Conservation (phyloP, 2,797 vertebrate genomes). For the Ispidina picta region DNA sequence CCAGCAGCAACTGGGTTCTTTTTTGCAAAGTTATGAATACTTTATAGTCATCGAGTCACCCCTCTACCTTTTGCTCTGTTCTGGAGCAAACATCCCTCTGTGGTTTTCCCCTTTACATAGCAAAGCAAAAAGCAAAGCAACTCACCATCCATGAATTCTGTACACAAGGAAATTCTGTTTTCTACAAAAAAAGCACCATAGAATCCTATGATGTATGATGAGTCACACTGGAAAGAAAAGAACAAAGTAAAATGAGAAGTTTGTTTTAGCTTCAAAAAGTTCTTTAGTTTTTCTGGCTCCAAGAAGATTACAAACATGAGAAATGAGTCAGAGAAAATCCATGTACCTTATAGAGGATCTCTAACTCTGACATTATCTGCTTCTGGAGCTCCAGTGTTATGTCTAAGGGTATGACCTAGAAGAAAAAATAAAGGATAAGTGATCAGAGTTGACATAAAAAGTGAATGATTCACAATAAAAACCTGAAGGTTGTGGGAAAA, state of each 20-base stretch:
- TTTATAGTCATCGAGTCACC: background rate
- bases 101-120: background rate
- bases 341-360: constrained; percentile 97
- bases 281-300: too few species aligned
- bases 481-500: background rate
- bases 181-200: constrained; percentile 99
- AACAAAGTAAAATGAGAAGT: constrained; percentile 23
- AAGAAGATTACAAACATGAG: background rate
- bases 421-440: background rate
- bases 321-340: background rate
- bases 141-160: constrained; percentile 99
- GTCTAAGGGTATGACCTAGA: constrained; percentile 95
- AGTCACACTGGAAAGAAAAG: constrained; percentile 89
- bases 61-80: background rate
- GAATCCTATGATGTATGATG: constrained; percentile 98
- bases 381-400: constrained; percentile 98
- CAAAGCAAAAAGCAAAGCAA: constrained; percentile 35
- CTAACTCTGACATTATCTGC: constrained; percentile 98
- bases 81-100: background rate
- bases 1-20: background rate
- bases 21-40: background rate
- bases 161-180: constrained; percentile 98
- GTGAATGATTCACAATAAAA: background rate
- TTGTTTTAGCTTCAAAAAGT: background rate
- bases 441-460: background rate